Conservation (phyloP, 2,113 vertebrate genomes). For the Corynorhinus townsendii region DNA sequence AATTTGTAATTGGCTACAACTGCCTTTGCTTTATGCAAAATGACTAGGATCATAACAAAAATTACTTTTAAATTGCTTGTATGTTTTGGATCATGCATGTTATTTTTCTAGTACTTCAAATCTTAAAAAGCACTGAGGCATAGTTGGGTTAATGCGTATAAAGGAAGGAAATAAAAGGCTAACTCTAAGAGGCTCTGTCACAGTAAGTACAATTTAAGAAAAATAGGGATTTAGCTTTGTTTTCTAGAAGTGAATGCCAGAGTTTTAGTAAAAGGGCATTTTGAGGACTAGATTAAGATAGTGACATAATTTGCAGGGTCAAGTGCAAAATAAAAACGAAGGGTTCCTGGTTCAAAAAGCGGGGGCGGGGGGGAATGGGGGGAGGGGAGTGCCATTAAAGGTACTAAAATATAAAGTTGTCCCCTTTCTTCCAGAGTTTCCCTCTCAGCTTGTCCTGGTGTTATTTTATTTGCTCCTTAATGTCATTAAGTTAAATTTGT, state of each 20-base stretch:
- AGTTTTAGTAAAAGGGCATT: background rate
- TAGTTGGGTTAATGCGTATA: background rate
- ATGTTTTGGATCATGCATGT: background rate
- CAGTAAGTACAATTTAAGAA: background rate
- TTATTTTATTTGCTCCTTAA: background rate
- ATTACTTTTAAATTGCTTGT: constrained; percentile 27
- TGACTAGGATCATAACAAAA: background rate
- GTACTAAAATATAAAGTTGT: background rate
- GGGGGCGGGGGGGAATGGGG: no score
- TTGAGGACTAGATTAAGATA: background rate
- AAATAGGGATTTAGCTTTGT: background rate
- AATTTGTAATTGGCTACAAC: background rate
- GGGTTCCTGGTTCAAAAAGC: background rate
- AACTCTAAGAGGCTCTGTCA: background rate
- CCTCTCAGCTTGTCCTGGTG: background rate
- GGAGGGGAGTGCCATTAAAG: background rate
- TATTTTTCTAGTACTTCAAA: constrained; percentile 2
- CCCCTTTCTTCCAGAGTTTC: background rate
- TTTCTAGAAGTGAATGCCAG: background rate
- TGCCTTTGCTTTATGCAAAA: background rate
- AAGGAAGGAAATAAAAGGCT: constrained; percentile 20
- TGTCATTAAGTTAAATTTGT: background rate
- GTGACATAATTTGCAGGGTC: background rate
- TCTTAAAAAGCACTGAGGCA: background rate
- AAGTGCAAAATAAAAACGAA: background rate